Evolutionary conservation across 1,140 invertebrate genomes (phyloP), one percentile per base, ranked within the genome.

Genomic region (Drosophila virilis): DNA sequence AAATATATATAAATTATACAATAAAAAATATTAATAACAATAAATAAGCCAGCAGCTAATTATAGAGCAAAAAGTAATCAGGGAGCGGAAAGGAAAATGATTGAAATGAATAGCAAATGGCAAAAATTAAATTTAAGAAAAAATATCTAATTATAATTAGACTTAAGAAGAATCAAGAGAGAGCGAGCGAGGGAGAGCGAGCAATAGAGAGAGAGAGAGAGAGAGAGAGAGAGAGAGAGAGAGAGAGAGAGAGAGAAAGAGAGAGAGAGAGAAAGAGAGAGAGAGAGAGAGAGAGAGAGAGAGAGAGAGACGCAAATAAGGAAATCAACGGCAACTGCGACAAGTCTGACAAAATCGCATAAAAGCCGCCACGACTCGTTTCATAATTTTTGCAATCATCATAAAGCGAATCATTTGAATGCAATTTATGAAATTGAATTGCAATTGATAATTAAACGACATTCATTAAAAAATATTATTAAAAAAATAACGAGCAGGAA

Each of bases 391-490:
- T 48, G 42, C 35, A 48, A 57, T 69, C 51, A 59, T 67, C 38
- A 70, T 70, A 70, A 73, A 68, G 46, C 48, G 64, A 59, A 60
- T 60, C 65, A 70, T 70, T 70, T 70, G 40, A 54, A 62, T 62
- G 51, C 50, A 54, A 55, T 70, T 70, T 52, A 51, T 57, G 17
- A 66, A 58, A 72, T 59, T 59, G 45, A 45, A 69, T 45, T 52
- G 22, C 65, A 66, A 72, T 72, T 66, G 46, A 37, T 52, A 35
- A 59, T 15, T 33, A 33, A 59, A 72, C 37, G 65, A 15, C 61
- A 51, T 28, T n/a, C 46, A 38, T 35, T 40, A 40, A 55, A 42
- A 61, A 38, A 15, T 32, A 6, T 9, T 33, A 48, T 1, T 9
- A 67, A 51, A 51, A 51, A 57, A 59, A 32, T 8, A 22, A 12